phyloP scores from a whole-genome alignment of 2,888 invertebrate genomes.

The Boloria euphrosyne region DNA sequence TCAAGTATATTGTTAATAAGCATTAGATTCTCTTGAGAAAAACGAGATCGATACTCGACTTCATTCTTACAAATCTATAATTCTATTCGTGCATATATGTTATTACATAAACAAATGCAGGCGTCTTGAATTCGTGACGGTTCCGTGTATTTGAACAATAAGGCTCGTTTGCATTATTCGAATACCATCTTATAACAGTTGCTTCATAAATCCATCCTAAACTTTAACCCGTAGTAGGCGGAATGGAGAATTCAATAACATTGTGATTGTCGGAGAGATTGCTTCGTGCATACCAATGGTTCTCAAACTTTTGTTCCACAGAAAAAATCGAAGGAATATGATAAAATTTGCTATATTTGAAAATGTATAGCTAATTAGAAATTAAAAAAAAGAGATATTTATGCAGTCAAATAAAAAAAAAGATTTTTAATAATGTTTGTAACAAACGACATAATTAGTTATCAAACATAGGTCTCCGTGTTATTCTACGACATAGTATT shows the following conservation, averaged over 20 bases:
- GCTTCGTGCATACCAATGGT: constrained; percentile 28
- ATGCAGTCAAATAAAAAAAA: too few species aligned
- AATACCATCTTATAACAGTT: constrained; percentile 36
- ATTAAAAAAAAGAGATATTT: too few species aligned
- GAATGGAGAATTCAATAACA: constrained; percentile 41
- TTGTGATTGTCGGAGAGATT: constrained; percentile 38
- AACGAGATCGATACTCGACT: background rate
- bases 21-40: background rate
- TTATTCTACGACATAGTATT: too few species aligned
- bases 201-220: constrained; percentile 42
- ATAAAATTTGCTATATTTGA: too few species aligned
- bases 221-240: constrained; percentile 43
- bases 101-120: constrained; percentile 32
- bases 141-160: constrained; percentile 37
- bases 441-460: too few species aligned
- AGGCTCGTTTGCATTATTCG: constrained; percentile 34
- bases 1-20: too few species aligned
- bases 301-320: background rate
- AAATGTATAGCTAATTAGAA: too few species aligned
- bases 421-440: too few species aligned
- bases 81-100: constrained; percentile 1
- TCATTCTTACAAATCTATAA: constrained; percentile 11
- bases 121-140: constrained; percentile 32
- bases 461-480: too few species aligned
- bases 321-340: background rate